phyloP scores from a whole-genome alignment of 2,797 vertebrate species.

The Chaenodraco wilsoni region DNA sequence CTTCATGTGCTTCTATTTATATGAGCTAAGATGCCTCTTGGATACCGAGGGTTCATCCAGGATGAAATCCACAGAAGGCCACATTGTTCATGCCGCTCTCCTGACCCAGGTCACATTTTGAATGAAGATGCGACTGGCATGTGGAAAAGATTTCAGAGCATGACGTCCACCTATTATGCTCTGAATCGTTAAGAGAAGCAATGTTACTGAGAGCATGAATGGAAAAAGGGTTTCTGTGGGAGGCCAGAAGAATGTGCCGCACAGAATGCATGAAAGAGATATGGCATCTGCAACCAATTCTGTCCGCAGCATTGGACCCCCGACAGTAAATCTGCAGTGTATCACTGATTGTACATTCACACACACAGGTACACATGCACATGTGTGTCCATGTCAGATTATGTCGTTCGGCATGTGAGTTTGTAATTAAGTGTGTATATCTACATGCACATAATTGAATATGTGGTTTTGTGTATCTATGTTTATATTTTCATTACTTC shows the following conservation, averaged over 20 bases:
- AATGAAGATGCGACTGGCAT: conserved; percentile 64
- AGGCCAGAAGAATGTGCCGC: conserved; percentile 55
- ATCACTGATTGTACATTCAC: conserved; percentile 37
- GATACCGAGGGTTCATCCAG: conserved; percentile 50
- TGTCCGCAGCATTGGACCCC: conserved; percentile 41
- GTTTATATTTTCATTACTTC: conserved; percentile 38
- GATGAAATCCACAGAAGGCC: conserved; percentile 54
- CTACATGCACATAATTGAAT: conserved; percentile 15
- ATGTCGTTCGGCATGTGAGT: conserved; percentile 6
- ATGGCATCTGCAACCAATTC: conserved; percentile 70
- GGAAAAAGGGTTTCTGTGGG: conserved; percentile 50
- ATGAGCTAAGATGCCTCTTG: conserved; percentile 56
- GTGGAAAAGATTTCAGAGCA: conserved; percentile 66
- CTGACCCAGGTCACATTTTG: conserved; percentile 57
- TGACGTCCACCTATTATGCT: conserved; percentile 50
- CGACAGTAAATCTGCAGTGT: conserved; percentile 47
- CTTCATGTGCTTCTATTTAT: conserved; percentile 28
- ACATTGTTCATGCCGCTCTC: conserved; percentile 27
- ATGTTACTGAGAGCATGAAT: conserved; percentile 58
- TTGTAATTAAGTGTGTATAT: conserved; percentile 14
- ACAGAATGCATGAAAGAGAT: conserved; percentile 49
- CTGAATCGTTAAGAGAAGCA: conserved; percentile 37
- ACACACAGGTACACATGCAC: conserved; percentile 12
- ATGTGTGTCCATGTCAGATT: conserved; percentile 6
- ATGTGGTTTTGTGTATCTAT: conserved; percentile 8